phyloP scores from a whole-genome alignment of 2,113 vertebrate species.

The Ammodytes dubius region DNA sequence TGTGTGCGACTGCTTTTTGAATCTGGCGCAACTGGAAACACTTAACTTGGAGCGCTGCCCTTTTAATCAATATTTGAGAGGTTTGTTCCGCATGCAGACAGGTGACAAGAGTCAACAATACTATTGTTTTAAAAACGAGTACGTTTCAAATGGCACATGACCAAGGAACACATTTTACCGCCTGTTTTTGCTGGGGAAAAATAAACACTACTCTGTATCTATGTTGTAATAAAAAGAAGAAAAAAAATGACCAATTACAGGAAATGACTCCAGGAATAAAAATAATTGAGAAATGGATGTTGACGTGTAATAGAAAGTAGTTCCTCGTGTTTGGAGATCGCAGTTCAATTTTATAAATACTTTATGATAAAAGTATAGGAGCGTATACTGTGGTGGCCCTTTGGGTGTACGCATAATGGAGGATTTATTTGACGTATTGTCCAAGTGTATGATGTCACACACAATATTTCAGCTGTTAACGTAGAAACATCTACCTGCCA shows the following conservation, averaged over 20 bases:
- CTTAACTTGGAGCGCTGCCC: background rate
- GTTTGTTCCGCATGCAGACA: background rate
- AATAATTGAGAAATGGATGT: constrained; percentile 17
- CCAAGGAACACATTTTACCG: background rate
- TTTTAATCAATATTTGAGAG: background rate
- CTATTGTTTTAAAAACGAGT: background rate
- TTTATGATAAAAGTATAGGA: too few species aligned
- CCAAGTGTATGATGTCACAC: too few species aligned
- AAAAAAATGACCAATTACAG: background rate
- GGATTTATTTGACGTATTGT: too few species aligned
- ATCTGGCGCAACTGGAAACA: background rate
- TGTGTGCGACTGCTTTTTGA: background rate
- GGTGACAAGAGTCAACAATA: constrained; percentile 26
- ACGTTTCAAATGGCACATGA: constrained; percentile 2
- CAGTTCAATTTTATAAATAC: too few species aligned
- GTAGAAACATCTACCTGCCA: too few species aligned
- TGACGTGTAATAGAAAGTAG: constrained; percentile 10
- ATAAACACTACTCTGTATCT: background rate
- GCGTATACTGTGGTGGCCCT: too few species aligned
- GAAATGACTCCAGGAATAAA: constrained; percentile 20
- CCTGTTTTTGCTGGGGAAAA: background rate
- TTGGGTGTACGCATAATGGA: too few species aligned
- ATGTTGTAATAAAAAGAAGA: constrained; percentile 6
- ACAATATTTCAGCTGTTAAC: too few species aligned
- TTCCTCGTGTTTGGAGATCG: constrained; percentile 15